Percentiles rank a stretch among this genome's conserved stretches.
phyloP scores from a whole-genome alignment of 2,113 vertebrate species.

The Alces alces region DNA sequence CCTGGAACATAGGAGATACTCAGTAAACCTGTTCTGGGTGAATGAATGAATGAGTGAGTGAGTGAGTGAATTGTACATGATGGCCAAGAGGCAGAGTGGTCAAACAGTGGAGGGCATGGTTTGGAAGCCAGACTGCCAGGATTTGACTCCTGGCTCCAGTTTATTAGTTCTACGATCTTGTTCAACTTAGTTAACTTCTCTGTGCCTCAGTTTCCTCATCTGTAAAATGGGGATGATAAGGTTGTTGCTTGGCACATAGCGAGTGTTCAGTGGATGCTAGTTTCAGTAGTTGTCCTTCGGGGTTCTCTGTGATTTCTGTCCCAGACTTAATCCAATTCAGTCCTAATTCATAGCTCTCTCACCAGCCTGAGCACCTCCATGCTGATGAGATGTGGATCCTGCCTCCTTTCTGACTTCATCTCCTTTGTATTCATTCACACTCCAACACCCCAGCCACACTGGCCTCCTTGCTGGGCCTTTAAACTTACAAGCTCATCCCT shows the following conservation, averaged over 20 bases:
- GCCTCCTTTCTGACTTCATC: not conserved
- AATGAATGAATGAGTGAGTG: not conserved
- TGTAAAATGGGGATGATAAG: not conserved
- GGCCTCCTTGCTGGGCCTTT: not conserved
- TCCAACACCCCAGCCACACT: not conserved
- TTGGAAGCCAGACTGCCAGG: not conserved
- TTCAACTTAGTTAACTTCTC: not conserved
- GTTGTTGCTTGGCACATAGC: not conserved
- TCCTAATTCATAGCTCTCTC: not conserved
- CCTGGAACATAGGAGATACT: not conserved
- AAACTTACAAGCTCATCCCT: not conserved
- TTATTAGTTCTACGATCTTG: not conserved
- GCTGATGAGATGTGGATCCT: fast-evolving
- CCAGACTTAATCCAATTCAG: not conserved
- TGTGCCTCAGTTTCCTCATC: not conserved
- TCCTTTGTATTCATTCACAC: not conserved
- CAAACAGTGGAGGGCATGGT: not conserved
- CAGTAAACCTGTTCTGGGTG: not conserved
- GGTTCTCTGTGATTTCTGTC: not conserved
- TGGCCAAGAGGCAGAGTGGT: not conserved
- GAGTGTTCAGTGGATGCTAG: not conserved
- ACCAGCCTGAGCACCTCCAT: not conserved
- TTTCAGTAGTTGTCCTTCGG: not conserved
- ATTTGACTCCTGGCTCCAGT: not conserved
- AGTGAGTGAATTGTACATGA: not conserved